Conservation (phyloP, 2,888 invertebrate species). For the Eupithecia subumbrata region DNA sequence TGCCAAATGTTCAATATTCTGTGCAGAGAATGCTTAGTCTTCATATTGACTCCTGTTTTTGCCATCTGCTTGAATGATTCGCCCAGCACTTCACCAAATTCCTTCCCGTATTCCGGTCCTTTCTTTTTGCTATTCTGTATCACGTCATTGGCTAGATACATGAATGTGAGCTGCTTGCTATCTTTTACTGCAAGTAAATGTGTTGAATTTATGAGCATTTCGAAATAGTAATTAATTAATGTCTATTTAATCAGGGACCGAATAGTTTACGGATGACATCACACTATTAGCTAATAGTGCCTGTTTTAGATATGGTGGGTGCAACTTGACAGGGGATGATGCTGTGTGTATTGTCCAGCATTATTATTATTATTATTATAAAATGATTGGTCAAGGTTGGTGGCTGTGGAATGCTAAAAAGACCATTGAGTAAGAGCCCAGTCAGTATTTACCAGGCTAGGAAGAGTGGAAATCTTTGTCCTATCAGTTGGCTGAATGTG, state of each 20-base stretch:
- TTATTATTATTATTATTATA: too few relatives aligned
- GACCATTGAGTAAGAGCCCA: not conserved
- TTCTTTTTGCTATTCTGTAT: conserved; percentile 99
- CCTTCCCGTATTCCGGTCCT: conserved; percentile 96
- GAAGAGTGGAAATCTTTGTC: not conserved
- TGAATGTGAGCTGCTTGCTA: conserved; percentile 93
- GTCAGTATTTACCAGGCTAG: not conserved
- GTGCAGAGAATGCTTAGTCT: conserved; percentile 90
- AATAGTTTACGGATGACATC: not conserved
- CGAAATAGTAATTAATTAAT: not conserved
- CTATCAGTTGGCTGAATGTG: not conserved
- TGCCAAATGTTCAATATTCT: conserved; percentile 96
- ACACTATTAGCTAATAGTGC: not conserved
- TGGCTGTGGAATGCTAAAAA: not conserved
- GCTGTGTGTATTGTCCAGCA: too few relatives aligned
- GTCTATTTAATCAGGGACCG: not conserved
- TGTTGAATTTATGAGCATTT: not conserved
- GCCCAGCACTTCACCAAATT: conserved; percentile 91
- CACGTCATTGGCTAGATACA: conserved; percentile 99
- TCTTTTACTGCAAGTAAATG: conserved; percentile 87
- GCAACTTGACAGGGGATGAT: not conserved
- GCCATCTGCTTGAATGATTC: conserved; percentile 95
- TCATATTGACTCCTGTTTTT: conserved; percentile 88
- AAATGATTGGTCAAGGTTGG: not conserved
- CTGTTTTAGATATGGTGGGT: not conserved